Evolutionary conservation across 2,888 invertebrate species (phyloP).

Genomic region (Eretmocerus hayati): DNA sequence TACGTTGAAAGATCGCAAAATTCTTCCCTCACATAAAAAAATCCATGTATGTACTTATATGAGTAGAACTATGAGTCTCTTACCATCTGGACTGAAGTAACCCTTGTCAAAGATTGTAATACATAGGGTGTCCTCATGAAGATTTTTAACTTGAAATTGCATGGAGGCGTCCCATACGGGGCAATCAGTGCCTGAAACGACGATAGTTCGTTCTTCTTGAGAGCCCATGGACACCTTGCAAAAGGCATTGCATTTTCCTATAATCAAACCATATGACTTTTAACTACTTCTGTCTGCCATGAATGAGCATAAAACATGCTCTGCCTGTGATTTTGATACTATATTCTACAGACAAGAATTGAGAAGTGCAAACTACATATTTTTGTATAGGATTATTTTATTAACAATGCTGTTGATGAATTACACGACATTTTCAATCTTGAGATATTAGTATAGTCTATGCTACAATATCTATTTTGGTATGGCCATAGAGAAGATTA

Average conservation of each 20-base stretch:
- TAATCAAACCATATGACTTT: constrained; percentile 5
- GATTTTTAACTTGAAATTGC: constrained; percentile 67
- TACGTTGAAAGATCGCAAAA: no score
- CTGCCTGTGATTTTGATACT: no score
- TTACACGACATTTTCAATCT: no score
- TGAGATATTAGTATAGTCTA: no score
- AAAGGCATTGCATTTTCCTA: constrained; percentile 64
- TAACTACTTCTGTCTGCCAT: not conserved
- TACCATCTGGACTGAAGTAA: constrained; percentile 67
- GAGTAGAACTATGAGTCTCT: constrained; percentile 23
- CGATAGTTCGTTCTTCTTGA: constrained; percentile 62
- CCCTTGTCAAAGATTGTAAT: constrained; percentile 66
- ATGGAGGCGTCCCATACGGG: constrained; percentile 69
- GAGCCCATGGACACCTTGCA: constrained; percentile 68
- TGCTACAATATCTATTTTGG: no score
- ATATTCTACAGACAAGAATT: no score
- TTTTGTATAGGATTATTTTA: no score
- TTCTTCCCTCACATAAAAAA: no score
- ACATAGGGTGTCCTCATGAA: constrained; percentile 61
- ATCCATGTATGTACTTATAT: not conserved
- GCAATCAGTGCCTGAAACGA: constrained; percentile 52
- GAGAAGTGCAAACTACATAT: not conserved
- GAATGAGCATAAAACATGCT: constrained; percentile 12
- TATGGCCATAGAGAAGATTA: no score
- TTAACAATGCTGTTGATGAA: no score